Percentiles rank a stretch among this genome's conserved stretches.
Evolutionary conservation across 2,888 invertebrate species (phyloP).

Genomic region (Heliothis peltigera): DNA sequence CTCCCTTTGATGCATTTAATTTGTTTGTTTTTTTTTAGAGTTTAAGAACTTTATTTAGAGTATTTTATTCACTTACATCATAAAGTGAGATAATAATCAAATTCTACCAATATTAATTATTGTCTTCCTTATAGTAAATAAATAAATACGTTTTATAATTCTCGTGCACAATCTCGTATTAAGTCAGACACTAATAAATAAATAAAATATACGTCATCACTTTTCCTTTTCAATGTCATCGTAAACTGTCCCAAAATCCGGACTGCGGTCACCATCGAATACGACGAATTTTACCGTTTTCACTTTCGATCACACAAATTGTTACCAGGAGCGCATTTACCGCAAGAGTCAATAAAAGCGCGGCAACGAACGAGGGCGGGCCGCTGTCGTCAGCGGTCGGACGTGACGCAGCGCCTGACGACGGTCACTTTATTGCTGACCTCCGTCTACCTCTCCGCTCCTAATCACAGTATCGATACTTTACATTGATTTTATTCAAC

Average conservation of each 20-base stretch:
- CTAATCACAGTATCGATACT: constrained; percentile 81
- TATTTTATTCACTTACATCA: too few relatives aligned
- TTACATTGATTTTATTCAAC: constrained; percentile 72
- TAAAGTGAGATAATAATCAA: too few relatives aligned
- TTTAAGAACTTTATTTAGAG: background rate
- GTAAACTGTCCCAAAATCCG: constrained; percentile 26
- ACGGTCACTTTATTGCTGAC: constrained; percentile 90
- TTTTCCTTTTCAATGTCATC: constrained; percentile 37
- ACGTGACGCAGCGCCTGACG: constrained; percentile 87
- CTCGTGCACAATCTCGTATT: too few relatives aligned
- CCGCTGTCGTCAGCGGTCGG: constrained; percentile 73
- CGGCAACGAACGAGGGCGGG: constrained; percentile 78
- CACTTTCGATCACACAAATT: constrained; percentile 83
- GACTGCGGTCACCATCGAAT: constrained; percentile 45
- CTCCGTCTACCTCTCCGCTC: constrained; percentile 85
- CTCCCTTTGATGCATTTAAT: constrained; percentile 27
- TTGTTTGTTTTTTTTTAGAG: background rate
- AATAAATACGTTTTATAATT: too few relatives aligned
- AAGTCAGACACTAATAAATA: background rate
- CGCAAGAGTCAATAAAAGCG: constrained; percentile 88
- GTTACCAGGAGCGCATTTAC: constrained; percentile 84
- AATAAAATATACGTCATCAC: constrained; percentile 12
- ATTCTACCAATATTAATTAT: too few relatives aligned
- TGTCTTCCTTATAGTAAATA: too few relatives aligned
- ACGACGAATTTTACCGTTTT: constrained; percentile 72